A percentile compares a stretch with the other conserved stretches of the same genome.
These are phyloP conservation scores for Heliconius eleuchia DNA, from an alignment of 1,140 invertebrate genomes.

Conservation along the genomic window DNA sequence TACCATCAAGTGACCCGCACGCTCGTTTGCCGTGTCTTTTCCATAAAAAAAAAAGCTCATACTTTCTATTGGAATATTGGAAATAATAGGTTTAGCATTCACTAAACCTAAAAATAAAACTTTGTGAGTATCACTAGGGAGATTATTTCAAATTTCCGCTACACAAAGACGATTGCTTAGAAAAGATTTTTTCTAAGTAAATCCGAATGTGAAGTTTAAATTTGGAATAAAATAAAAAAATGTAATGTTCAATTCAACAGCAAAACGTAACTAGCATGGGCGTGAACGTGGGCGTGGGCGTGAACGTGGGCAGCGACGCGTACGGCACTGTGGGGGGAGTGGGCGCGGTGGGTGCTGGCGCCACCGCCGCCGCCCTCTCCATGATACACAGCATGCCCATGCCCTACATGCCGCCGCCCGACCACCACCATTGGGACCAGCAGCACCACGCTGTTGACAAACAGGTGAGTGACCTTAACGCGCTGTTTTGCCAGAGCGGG, in stretches of 20 bases:
- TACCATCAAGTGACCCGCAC: too few relatives aligned
- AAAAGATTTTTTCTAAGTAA: too few relatives aligned
- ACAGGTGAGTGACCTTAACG: not conserved
- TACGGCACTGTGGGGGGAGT: slow-evolving; percentile 16
- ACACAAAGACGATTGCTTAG: too few relatives aligned
- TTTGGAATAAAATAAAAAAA: not conserved
- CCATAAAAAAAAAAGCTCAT: too few relatives aligned
- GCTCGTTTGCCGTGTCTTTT: too few relatives aligned
- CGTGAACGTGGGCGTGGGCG: slow-evolving; percentile 13
- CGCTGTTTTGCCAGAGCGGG: too few relatives aligned
- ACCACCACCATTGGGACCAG: slow-evolving; percentile 55
- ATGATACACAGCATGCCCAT: slow-evolving; percentile 63
- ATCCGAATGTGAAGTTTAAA: not conserved
- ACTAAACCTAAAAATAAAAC: too few relatives aligned
- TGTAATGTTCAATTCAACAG: not conserved
- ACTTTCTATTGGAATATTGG: too few relatives aligned
- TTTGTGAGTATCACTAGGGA: too few relatives aligned
- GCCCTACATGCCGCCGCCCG: slow-evolving; percentile 36
- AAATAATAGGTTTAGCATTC: too few relatives aligned
- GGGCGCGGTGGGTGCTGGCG: slow-evolving; percentile 19
- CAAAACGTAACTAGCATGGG: slow-evolving; percentile 27
- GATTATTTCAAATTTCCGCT: too few relatives aligned
- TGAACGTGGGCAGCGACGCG: slow-evolving; percentile 14
- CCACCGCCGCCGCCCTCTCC: slow-evolving; percentile 46
- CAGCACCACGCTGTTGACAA: slow-evolving; percentile 55